Conservation (phyloP, 2,113 vertebrate species). For the Danio rerio region DNA sequence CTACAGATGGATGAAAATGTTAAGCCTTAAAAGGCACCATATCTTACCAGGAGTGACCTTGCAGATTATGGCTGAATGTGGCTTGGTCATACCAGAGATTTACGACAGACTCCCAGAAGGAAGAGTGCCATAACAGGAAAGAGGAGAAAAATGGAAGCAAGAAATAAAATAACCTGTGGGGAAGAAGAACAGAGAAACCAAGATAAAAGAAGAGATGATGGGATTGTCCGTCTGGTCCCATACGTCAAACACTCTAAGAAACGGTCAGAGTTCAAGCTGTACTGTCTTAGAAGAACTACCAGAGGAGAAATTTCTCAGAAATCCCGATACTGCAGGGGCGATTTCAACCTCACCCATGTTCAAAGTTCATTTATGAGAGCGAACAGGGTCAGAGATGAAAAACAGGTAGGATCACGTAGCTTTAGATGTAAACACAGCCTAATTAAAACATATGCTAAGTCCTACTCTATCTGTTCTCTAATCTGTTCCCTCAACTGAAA, state of each 20-base stretch:
- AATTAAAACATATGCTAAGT: conserved; percentile 23
- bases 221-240: background rate
- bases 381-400: conserved; percentile 12
- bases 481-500: conserved; percentile 5
- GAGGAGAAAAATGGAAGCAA: background rate
- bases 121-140: background rate
- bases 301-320: conserved; percentile 25
- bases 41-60: background rate
- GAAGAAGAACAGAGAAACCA: background rate
- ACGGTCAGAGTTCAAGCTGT: conserved; percentile 10
- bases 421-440: conserved; percentile 21
- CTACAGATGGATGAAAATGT: background rate
- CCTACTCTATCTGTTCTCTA: background rate
- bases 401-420: too few species aligned
- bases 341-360: conserved; percentile 49
- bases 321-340: conserved; percentile 18
- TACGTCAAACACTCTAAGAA: conserved; percentile 19
- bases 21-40: conserved; percentile 10
- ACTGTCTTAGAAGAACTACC: background rate
- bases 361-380: conserved; percentile 46
- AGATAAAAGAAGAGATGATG: conserved; percentile 28
- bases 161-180: background rate
- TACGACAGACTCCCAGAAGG: background rate
- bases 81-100: background rate
- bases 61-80: background rate